Conservation (phyloP, 2,797 vertebrate species). For the Notolepis coatsorum region DNA sequence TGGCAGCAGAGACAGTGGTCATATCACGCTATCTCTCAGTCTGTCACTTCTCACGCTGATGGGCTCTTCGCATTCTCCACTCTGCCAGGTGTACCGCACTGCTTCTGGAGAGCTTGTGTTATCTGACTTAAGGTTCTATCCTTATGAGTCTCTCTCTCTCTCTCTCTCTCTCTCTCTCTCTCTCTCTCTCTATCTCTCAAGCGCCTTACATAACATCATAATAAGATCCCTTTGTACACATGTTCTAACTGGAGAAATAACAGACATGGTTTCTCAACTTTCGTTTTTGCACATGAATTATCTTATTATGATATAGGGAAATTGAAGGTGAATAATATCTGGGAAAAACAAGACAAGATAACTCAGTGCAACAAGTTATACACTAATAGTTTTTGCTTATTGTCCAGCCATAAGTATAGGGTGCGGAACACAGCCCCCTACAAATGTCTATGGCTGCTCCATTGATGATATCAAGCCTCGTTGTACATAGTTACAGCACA, state of each 20-base stretch:
- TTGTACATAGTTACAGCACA: conserved; percentile 5
- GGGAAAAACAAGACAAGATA: too few species aligned
- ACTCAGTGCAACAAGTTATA: too few species aligned
- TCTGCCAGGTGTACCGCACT: neutral
- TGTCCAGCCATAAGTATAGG: too few species aligned
- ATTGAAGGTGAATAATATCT: too few species aligned
- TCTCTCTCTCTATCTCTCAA: too few species aligned
- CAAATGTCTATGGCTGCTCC: too few species aligned
- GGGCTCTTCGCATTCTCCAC: neutral
- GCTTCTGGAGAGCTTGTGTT: conserved; percentile 3
- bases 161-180: neutral
- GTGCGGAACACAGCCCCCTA: too few species aligned
- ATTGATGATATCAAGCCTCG: too few species aligned
- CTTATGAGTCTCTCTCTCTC: neutral
- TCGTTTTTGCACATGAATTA: too few species aligned
- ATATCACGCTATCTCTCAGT: conserved; percentile 3
- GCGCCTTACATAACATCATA: conserved; percentile 38
- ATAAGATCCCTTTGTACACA: conserved; percentile 9
- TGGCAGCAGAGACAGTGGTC: conserved; percentile 2
- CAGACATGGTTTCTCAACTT: neutral
- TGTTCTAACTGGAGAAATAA: neutral
- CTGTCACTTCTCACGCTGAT: conserved; percentile 12
- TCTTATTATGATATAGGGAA: too few species aligned
- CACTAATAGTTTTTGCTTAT: too few species aligned
- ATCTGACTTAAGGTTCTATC: neutral